phyloP scores from a whole-genome alignment of 30 jellyfish, hydroid and myxozoan genomes.

The Pelagia noctiluca region DNA sequence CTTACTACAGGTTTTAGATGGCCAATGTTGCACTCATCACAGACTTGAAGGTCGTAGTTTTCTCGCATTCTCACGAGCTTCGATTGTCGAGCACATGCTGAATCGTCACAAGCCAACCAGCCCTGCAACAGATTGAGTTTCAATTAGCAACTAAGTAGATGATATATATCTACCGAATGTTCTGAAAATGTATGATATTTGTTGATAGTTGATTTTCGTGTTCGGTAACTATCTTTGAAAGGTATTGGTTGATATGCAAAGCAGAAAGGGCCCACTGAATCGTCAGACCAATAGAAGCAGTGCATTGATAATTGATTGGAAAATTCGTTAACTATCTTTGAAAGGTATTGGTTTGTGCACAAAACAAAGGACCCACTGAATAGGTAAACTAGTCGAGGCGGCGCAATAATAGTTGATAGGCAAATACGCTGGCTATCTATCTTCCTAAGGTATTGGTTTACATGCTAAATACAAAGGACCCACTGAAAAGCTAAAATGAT shows the following conservation, averaged over 20 bases:
- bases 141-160: background rate
- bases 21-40: slow-evolving; percentile 74
- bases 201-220: no score
- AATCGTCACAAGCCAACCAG: slow-evolving; percentile 87
- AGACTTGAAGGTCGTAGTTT: slow-evolving; percentile 58
- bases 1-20: slow-evolving; percentile 73
- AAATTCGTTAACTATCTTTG: no score
- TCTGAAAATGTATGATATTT: no score
- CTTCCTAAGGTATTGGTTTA: background rate
- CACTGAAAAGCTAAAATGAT: background rate
- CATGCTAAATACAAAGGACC: no score
- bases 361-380: background rate
- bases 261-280: background rate
- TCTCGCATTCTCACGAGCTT: slow-evolving; percentile 55
- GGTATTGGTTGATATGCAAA: background rate
- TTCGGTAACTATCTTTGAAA: no score
- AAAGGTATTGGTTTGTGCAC: no score
- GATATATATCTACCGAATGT: background rate
- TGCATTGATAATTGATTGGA: background rate
- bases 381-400: background rate
- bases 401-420: background rate
- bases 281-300: background rate
- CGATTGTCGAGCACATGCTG: slow-evolving; percentile 78
- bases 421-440: background rate
- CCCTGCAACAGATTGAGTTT: slow-evolving; percentile 57